Base-by-base conservation (phyloP, 1,140 invertebrate species). In the Scylla paramamosain region DNA sequence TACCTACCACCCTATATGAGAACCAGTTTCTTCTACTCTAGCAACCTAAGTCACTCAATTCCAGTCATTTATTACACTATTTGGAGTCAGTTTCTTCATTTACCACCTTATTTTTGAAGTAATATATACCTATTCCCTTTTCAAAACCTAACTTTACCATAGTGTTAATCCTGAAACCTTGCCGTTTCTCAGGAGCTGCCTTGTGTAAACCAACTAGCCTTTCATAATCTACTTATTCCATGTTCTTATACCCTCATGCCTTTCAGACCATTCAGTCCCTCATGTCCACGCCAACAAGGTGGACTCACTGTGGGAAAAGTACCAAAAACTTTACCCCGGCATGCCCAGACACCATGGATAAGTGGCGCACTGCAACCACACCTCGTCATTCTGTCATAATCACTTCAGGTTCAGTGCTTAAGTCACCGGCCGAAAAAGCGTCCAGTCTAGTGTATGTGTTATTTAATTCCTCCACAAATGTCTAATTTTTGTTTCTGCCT, bases 251-350 rank as follows among this genome's bases (percentile, higher is more conserved):
- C 16, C 10, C 52, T 8, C 0, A 1, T 91, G 28, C 25, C 48
- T 92, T 94, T 25, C 96, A 96, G 96, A 96, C 86, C 96, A 96
- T 88, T 84, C 32, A 46, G 96, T 96, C 2, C 96, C 96, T 16
- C 93, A 96, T 29, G n/a, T 96, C 12, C 92, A 93, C 89, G n/a
- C 92, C 32, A 92, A 95, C 89, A 32, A 93, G 6, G 94, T 96
- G 8, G 91, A 95, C 32, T 28, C 28, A n/a, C 87, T 82, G 8
- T 96, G 96, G 96, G 48, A 94, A 14, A 88, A 96, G 25, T 94
- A 16, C 88, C 77, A 52, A 28, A 31, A 1, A 2, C 28, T 14
- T 14, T 4, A 59, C 86, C 84, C 84, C 10, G 45, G 14, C 28
- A 84, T 93, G 32, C 46, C 46, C 3, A 28, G 28, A n/a, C 93